These are phyloP conservation scores for Melanotaenia maccullochi DNA, from an alignment of 2,797 vertebrate species.

Conservation along the genomic window DNA sequence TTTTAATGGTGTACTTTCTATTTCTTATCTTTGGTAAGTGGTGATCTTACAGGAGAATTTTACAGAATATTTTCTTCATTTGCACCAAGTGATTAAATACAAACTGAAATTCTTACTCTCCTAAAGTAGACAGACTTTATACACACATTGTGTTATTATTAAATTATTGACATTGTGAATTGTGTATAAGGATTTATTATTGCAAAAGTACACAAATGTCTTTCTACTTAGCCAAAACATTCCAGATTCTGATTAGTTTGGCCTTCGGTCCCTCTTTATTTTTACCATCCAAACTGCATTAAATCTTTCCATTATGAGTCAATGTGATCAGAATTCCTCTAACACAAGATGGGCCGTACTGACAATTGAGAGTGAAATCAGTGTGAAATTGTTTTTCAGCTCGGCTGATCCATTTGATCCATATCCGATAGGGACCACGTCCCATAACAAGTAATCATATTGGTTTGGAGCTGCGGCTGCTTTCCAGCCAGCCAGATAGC, in stretches of 20 bases:
- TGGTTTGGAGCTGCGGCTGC: slow-evolving; percentile 76
- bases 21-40: not conserved
- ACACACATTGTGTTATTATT: not conserved
- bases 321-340: slow-evolving; percentile 80
- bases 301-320: slow-evolving; percentile 82
- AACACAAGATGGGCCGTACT: slow-evolving; percentile 75
- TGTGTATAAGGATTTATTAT: slow-evolving; percentile 26
- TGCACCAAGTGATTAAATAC: too few species aligned
- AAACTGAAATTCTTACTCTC: not conserved
- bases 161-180: not conserved
- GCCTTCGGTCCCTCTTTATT: slow-evolving; percentile 37
- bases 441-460: slow-evolving; percentile 84
- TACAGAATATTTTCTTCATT: not conserved
- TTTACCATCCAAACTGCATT: slow-evolving; percentile 80
- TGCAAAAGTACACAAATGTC: slow-evolving; percentile 25
- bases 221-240: slow-evolving; percentile 54
- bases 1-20: not conserved
- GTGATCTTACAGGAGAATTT: not conserved
- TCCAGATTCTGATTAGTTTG: slow-evolving; percentile 58
- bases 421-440: slow-evolving; percentile 77
- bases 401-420: slow-evolving; percentile 83
- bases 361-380: slow-evolving; percentile 84
- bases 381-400: slow-evolving; percentile 86
- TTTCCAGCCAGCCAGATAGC: slow-evolving; percentile 72
- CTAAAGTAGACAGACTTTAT: not conserved